phyloP scores from a whole-genome alignment of 2,797 vertebrate species.

The Scleropages formosus region DNA sequence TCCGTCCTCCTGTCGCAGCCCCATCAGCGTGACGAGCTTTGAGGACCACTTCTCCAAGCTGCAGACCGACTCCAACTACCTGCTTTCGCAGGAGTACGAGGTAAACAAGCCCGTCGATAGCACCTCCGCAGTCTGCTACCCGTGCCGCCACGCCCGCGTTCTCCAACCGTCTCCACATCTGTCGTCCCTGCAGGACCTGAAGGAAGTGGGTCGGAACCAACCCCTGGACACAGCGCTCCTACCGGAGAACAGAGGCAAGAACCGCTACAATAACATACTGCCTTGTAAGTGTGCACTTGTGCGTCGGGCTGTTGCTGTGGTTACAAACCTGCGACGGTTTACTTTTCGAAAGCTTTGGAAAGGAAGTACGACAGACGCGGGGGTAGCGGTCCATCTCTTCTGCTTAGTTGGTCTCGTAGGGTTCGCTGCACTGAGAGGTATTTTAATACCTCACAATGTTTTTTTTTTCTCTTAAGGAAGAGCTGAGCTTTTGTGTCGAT shows the following conservation, averaged over 20 bases:
- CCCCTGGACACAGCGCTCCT: conserved; percentile 86
- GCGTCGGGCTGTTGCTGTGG: not conserved
- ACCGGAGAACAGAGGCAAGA: conserved; percentile 95
- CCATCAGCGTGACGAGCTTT: conserved; percentile 82
- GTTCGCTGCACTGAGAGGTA: not conserved
- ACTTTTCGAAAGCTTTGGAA: not conserved
- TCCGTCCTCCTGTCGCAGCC: conserved; percentile 61
- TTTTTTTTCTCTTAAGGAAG: no score
- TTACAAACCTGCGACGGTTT: no score
- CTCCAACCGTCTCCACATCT: not conserved
- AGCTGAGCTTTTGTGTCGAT: not conserved
- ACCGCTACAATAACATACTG: conserved; percentile 97
- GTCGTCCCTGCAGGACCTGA: conserved; percentile 76
- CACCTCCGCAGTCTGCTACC: not conserved
- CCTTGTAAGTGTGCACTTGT: conserved; percentile 77
- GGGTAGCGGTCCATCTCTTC: not conserved
- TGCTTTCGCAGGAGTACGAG: conserved; percentile 94
- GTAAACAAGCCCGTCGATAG: conserved; percentile 54
- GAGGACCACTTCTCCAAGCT: conserved; percentile 87
- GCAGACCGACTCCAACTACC: conserved; percentile 91
- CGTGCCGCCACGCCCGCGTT: not conserved
- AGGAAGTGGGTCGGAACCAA: conserved; percentile 91
- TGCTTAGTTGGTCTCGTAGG: not conserved
- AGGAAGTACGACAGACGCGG: not conserved
- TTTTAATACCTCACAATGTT: no score